These are phyloP conservation scores for Larimichthys polyactis DNA, from an alignment of 2,113 vertebrate genomes.

Conservation along the genomic window DNA sequence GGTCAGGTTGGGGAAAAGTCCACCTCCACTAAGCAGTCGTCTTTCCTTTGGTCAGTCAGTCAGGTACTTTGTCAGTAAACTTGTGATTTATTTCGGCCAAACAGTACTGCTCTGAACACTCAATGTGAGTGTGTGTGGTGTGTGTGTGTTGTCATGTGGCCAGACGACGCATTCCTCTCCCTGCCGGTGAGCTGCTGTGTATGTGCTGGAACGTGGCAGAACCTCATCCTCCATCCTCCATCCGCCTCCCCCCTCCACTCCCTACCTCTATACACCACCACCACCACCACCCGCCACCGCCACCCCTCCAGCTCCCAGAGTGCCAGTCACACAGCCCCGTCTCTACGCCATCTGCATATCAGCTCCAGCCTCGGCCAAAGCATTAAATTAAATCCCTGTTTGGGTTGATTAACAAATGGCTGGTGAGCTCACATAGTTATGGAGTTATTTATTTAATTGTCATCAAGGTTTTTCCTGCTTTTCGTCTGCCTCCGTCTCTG, in stretches of 20 bases:
- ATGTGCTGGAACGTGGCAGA: constrained; percentile 81
- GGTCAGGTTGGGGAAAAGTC: background rate
- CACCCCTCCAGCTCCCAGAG: constrained; percentile 78
- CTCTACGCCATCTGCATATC: constrained; percentile 87
- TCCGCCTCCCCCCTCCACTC: constrained; percentile 27
- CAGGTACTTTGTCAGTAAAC: constrained; percentile 10
- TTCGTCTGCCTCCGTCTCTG: constrained; percentile 24
- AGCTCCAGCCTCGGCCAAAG: constrained; percentile 83
- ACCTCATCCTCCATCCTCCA: constrained; percentile 28
- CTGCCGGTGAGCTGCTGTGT: constrained; percentile 73
- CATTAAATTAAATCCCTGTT: constrained; percentile 89
- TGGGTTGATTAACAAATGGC: constrained; percentile 89
- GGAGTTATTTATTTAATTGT: constrained; percentile 74
- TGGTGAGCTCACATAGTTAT: constrained; percentile 81
- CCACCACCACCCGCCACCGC: constrained; percentile 17
- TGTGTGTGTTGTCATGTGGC: constrained; percentile 40
- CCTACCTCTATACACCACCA: constrained; percentile 48
- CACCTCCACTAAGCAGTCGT: background rate
- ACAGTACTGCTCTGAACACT: background rate
- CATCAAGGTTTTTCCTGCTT: constrained; percentile 51
- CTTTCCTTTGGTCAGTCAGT: background rate
- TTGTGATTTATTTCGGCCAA: constrained; percentile 21
- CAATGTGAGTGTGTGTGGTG: background rate
- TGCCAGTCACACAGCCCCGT: constrained; percentile 83
- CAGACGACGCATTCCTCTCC: constrained; percentile 62